Conservation (phyloP, 2,888 invertebrate species). For the Cryptocephalus primarius region DNA sequence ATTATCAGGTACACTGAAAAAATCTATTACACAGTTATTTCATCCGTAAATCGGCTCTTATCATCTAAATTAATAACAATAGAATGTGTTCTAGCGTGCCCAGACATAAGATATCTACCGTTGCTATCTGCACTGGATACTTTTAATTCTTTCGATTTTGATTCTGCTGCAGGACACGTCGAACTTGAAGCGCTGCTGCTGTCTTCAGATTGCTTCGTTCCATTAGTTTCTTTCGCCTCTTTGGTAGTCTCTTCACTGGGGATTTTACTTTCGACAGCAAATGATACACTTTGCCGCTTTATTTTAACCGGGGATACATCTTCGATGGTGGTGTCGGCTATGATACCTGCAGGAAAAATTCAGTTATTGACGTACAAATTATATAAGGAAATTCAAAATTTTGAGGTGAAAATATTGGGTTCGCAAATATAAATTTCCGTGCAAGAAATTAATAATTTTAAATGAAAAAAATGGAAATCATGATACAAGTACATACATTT, state of each 20-base stretch:
- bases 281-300: slow-evolving; percentile 37
- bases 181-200: slow-evolving; percentile 17
- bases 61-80: slow-evolving; percentile 72
- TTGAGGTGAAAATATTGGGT: background rate
- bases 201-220: slow-evolving; percentile 9
- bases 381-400: background rate
- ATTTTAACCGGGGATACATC: slow-evolving; percentile 22
- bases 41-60: slow-evolving; percentile 70
- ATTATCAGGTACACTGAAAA: slow-evolving; percentile 20
- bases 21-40: slow-evolving; percentile 57
- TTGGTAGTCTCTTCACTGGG: slow-evolving; percentile 8
- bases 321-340: slow-evolving; percentile 8
- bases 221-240: slow-evolving; percentile 2
- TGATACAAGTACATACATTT: no score
- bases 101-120: slow-evolving; percentile 41
- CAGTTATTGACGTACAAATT: background rate
- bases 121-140: slow-evolving; percentile 23
- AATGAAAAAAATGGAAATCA: no score
- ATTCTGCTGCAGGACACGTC: slow-evolving; percentile 18
- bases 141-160: slow-evolving; percentile 8
- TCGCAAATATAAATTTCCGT: background rate
- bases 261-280: slow-evolving; percentile 34
- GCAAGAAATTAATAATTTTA: background rate
- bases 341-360: slow-evolving; percentile 2
- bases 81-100: slow-evolving; percentile 63